Base-by-base conservation (phyloP, 2,113 vertebrate species). In the Coregonus clupeaformis region DNA sequence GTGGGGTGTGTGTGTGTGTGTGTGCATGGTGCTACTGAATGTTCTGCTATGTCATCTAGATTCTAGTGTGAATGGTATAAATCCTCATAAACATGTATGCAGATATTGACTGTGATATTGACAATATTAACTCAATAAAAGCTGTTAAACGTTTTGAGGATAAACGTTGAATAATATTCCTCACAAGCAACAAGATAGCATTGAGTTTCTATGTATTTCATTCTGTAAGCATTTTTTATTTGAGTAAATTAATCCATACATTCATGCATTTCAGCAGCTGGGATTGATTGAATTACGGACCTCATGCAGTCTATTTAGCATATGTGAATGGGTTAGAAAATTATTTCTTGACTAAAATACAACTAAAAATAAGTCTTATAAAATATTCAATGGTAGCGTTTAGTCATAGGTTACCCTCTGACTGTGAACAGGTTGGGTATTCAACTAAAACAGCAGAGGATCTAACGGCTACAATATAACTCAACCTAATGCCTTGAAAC, bases 71-170 rank as follows among this genome's bases (percentile, higher is more conserved):
- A 81, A 87, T 86, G 75, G 82, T 82, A 81, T 77, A 79, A 85
- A 86, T 82, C 74, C 76, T 77, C 78, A 88, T 88, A 86, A 86
- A 85, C 87, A 83, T 76, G 70, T 52, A 4, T 42, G 36, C 9
- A 86, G 73, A 29, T 86, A 88, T 89, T 85, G 83, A 90, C 77
- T 55, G 72, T 67, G 65, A 62, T 82, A 86, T 82, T 80, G 84
- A 80, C 80, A 72, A 74, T 71, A 73, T 72, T 18, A 52, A 52
- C 16, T 52, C 49, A 52, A 52, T 88, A 47, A 77, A 79, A 83
- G 82, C 55, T 77, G 63, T 84, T 87, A 82, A 82, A 80, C 84
- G 2, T 57, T 24, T 20, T n/a, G n/a, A 27, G 22, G 27, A 69
- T 82, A 66, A 55, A 52, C 60, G 62, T 77, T 69, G 32, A 75